Evolutionary conservation across 1,140 invertebrate genomes (phyloP).

Genomic region (Cyclina sinensis): DNA sequence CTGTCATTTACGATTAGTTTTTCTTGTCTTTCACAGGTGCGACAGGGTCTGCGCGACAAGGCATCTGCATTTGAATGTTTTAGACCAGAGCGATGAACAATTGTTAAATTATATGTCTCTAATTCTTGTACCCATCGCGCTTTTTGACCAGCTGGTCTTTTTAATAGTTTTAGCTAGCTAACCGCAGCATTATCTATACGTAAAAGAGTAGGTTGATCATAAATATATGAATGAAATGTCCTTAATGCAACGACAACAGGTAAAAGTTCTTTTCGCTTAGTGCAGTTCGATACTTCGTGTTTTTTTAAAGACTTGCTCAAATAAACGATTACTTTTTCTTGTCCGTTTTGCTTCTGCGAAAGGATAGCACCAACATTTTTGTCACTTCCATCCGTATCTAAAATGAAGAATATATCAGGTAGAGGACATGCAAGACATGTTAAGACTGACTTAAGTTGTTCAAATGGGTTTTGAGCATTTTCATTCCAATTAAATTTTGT

Average conservation of each 20-base stretch:
- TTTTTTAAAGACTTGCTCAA: slow-evolving; percentile 64
- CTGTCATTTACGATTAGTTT: not conserved
- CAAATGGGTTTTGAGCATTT: slow-evolving; percentile 64
- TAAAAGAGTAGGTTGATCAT: slow-evolving; percentile 66
- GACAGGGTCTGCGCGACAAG: not conserved
- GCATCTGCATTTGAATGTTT: slow-evolving; percentile 24
- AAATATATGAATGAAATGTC: slow-evolving; percentile 70
- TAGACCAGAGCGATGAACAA: not conserved
- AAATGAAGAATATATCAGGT: slow-evolving; percentile 51
- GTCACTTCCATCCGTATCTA: slow-evolving; percentile 69
- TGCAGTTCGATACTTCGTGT: slow-evolving; percentile 87
- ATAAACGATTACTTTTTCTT: too few relatives aligned
- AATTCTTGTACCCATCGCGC: slow-evolving; percentile 20
- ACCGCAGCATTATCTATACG: slow-evolving; percentile 73
- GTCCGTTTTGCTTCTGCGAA: too few relatives aligned
- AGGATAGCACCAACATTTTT: not conserved
- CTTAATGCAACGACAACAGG: slow-evolving; percentile 63
- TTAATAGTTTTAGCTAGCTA: slow-evolving; percentile 67
- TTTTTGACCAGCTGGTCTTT: slow-evolving; percentile 1
- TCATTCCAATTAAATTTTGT: slow-evolving; percentile 42
- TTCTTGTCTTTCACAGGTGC: not conserved
- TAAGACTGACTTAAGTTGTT: slow-evolving; percentile 62
- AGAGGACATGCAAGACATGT: slow-evolving; percentile 45
- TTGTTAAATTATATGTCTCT: not conserved
- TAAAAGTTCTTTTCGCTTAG: slow-evolving; percentile 72